Base-by-base conservation (phyloP, 2,888 invertebrate species). In the Hylaea fasciaria region DNA sequence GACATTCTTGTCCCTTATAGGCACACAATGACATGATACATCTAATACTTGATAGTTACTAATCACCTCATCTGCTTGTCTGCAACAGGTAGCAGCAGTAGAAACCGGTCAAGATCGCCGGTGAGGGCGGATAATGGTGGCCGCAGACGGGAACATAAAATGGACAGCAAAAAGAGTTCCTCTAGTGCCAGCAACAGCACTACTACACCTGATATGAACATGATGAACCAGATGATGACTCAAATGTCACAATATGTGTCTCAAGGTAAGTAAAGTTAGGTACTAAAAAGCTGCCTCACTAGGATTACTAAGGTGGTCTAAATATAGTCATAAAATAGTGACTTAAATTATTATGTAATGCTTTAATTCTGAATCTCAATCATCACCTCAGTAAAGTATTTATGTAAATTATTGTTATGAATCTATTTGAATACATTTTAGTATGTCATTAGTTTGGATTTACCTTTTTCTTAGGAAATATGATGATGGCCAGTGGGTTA, bases 101-200 rank as follows among this genome's bases (percentile, higher is more conserved):
- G 80, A 64, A 87, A 87, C 40, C 76, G 90, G 35, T 91, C 91
- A 28, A 81, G 91, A 50, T 90, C 91, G 8, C 91, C 91, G 3
- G 57, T 80, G 39, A 78, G 82, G 62, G 73, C 74, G 8, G 85
- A 83, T 13, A 78, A 60, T 67, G 69, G 76, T 28, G 80, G 82
- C 2, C 80, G 85, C 13, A 77, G 86, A 65, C 77, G 86, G 53
- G 89, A 88, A 11, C 76, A 55, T n/a, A 80, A 76, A 62, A 72
- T 64, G 61, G 75, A 76, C 47, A 83, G 81, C 39, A 55, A 22
- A n/a, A 60, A 52, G 39, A 60, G 40, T 16, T 22, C 48, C n/a
- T 35, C 9, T 9, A 11, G 44, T 61, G 55, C 56, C 2, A 78
- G 66, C 14, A 83, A 80, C 72, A 50, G 67, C 43, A 66, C 62